Percentiles rank a stretch among this genome's conserved stretches.
phyloP scores from a whole-genome alignment of 2,888 invertebrate genomes.

The Dryobota labecula region DNA sequence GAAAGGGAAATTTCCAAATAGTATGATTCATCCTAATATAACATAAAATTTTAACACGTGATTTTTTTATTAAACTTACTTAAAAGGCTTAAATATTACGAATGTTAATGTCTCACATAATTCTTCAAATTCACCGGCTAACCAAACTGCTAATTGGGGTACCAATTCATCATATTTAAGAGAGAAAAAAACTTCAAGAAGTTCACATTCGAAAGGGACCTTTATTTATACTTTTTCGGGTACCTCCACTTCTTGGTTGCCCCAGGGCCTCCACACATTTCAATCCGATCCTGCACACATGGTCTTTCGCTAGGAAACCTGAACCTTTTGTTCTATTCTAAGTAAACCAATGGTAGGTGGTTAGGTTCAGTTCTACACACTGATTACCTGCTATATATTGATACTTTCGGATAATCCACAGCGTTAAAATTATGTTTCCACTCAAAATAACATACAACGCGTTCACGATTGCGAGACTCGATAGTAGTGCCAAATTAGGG shows the following conservation, averaged over 20 bases:
- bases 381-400: background rate
- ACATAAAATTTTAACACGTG: slow-evolving; percentile 17
- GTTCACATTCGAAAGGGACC: too few species aligned
- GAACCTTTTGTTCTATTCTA: slow-evolving; percentile 5
- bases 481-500: slow-evolving; percentile 25
- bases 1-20: slow-evolving; percentile 15
- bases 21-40: slow-evolving; percentile 22
- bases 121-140: background rate
- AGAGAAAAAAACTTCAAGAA: too few species aligned
- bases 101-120: background rate
- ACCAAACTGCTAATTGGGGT: background rate
- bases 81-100: background rate
- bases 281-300: too few species aligned
- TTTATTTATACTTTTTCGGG: too few species aligned
- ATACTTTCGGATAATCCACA: background rate
- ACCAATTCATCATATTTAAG: background rate
- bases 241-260: too few species aligned
- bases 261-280: too few species aligned
- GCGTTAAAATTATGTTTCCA: background rate
- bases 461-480: slow-evolving; percentile 12
- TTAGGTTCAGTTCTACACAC: background rate
- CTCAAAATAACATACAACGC: slow-evolving; percentile 10
- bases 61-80: slow-evolving; percentile 19
- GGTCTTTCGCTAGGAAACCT: background rate
- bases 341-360: too few species aligned